These are phyloP conservation scores for Montipora capitata DNA, from an alignment of 92 coral and sea anemone genomes.

Conservation along the genomic window DNA sequence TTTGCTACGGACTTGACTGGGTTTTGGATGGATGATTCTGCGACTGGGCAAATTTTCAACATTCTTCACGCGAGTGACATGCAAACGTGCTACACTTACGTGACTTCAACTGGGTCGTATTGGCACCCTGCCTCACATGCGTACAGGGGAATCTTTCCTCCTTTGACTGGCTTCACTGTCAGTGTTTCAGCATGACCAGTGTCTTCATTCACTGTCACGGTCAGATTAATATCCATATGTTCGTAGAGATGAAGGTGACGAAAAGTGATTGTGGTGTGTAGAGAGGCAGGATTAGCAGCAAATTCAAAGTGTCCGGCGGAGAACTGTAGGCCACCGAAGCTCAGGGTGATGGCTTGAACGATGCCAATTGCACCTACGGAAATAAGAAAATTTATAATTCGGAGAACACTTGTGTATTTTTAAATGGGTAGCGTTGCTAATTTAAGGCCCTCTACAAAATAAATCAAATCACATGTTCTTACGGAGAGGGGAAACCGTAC, in stretches of 20 bases:
- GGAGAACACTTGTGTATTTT: no score
- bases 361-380: constrained; percentile 84
- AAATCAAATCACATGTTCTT: no score
- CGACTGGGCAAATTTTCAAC: no score
- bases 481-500: no score
- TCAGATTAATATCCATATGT: constrained; percentile 81
- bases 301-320: constrained; percentile 96
- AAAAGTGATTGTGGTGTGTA: constrained; percentile 93
- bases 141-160: constrained; percentile 83
- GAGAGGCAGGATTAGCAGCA: constrained; percentile 98
- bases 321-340: constrained; percentile 98
- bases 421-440: no score
- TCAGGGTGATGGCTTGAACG: constrained; percentile 94
- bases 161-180: constrained; percentile 79
- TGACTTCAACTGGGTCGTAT: constrained; percentile 91
- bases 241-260: constrained; percentile 93
- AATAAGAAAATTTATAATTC: neutral
- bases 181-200: constrained; percentile 95
- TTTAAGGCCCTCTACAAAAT: no score
- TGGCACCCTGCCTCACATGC: constrained; percentile 99
- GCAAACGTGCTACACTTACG: constrained; percentile 59
- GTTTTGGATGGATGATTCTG: no score
- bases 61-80: no score
- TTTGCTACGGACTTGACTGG: no score
- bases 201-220: constrained; percentile 88